phyloP scores from a whole-genome alignment of 1,140 invertebrate genomes.

The Drosophila pectinifera region DNA sequence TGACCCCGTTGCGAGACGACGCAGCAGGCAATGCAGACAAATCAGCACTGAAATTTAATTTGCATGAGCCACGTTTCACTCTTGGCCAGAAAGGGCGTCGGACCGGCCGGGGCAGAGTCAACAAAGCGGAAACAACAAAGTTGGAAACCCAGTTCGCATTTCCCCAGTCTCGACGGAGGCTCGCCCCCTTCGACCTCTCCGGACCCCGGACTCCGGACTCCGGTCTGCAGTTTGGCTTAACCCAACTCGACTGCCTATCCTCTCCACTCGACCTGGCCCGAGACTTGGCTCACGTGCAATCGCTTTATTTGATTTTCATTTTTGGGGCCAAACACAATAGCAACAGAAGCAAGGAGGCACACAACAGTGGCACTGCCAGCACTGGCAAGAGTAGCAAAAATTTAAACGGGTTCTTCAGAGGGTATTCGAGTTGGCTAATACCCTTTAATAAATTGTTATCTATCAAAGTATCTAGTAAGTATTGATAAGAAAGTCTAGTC shows the following conservation, averaged over 20 bases:
- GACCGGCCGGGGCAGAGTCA: constrained; percentile 44
- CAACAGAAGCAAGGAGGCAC: constrained; percentile 38
- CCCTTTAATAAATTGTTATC: background rate
- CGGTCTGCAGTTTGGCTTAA: constrained; percentile 4
- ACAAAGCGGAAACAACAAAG: constrained; percentile 59
- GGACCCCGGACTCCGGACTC: constrained; percentile 3
- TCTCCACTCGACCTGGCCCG: constrained; percentile 29
- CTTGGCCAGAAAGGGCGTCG: constrained; percentile 25
- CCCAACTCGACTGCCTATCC: constrained; percentile 3
- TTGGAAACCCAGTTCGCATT: constrained; percentile 44
- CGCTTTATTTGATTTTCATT: constrained; percentile 81
- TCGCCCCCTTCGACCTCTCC: constrained; percentile 11
- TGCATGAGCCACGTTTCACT: constrained; percentile 57
- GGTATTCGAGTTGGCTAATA: background rate
- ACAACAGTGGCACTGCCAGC: constrained; percentile 27
- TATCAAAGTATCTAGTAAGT: background rate
- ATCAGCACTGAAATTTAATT: constrained; percentile 81
- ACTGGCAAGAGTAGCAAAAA: background rate
- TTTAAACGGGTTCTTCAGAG: background rate
- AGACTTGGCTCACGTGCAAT: constrained; percentile 72
- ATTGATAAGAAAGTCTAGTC: background rate
- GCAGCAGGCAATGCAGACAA: constrained; percentile 50
- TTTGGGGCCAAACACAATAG: constrained; percentile 63
- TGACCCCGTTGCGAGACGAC: constrained; percentile 57
- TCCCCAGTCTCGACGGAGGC: constrained; percentile 15